Evolutionary conservation across 2,113 vertebrate species (phyloP), one percentile per base, ranked within the genome.

Genomic region (Thinocorus orbignyianus): DNA sequence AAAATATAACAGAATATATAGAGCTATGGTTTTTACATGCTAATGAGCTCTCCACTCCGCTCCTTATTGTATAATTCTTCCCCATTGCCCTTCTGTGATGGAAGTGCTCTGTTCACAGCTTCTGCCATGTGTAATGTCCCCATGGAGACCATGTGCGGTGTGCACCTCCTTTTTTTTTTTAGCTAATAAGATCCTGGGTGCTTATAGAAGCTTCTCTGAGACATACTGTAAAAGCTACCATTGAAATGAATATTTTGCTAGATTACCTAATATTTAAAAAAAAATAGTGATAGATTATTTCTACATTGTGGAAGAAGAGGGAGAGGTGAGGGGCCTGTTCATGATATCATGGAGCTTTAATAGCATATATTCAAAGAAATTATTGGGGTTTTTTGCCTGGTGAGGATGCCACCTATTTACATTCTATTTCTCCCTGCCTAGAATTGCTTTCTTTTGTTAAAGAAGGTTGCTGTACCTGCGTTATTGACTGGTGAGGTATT

Each of bases 211-310:
- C 95, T 96, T 97, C 95, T 96, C 61, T 82, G 88, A 98, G 96
- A 95, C 69, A 48, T 54, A 88, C 55, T 91, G 95, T 96, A 95
- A 97, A 97, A 84, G 65, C 88, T 81, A 95, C 33, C 20, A 64
- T 72, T 97, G 96, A 97, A 98, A 96, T 92, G 93, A 97, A 93
- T 97, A 94, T 65, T 97, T 97, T 92, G 71, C 85, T 96, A 88
- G 69, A 94, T 85, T 97, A 97, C 87, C 92, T 65, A 52, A 44
- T 91, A 74, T 91, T 92, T 76, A 97, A 97, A 92, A 96, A 81
- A 92, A 58, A 96, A 82, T 51, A 81, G 46, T 49, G 65, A 96
- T 92, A 92, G 93, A 90, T 97, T 42, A 86, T 95, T 93, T 86
- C 93, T 86, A 62, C 86, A 83, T 94, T 71, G 69, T 91, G 81